Conservation (phyloP, 2,888 invertebrate species). For the Icerya purchasi region DNA sequence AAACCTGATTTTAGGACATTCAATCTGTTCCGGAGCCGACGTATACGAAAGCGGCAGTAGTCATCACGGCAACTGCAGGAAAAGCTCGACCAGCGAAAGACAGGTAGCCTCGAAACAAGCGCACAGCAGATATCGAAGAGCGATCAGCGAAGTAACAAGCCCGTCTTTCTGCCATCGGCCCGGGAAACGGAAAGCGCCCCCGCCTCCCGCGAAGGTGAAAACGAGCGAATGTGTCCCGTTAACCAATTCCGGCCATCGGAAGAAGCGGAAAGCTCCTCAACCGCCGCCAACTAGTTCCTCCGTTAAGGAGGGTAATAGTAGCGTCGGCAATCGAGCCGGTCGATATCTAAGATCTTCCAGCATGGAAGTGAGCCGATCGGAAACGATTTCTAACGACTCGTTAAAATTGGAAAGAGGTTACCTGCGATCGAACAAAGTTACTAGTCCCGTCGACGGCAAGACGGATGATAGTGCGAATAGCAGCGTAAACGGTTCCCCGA, state of each 20-base stretch:
- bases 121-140: neutral
- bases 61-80: neutral
- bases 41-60: neutral
- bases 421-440: constrained; percentile 26
- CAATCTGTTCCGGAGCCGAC: too few species aligned
- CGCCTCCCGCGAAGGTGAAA: constrained; percentile 31
- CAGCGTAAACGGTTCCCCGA: neutral
- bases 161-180: constrained; percentile 38
- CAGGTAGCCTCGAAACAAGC: neutral
- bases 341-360: neutral
- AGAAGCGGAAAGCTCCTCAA: constrained; percentile 8
- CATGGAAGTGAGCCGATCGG: constrained; percentile 19
- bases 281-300: neutral
- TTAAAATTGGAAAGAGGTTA: constrained; percentile 30
- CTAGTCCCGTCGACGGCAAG: constrained; percentile 14
- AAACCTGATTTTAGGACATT: too few species aligned
- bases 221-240: constrained; percentile 1
- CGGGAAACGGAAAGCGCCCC: constrained; percentile 51
- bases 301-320: constrained; percentile 18
- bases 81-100: neutral
- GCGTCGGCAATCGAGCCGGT: constrained; percentile 2
- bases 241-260: constrained; percentile 30
- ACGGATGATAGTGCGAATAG: constrained; percentile 1
- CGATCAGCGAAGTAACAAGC: neutral
- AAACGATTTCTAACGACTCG: constrained; percentile 22